Percentiles rank a stretch among this genome's conserved stretches.
phyloP scores from a whole-genome alignment of 2,113 vertebrate genomes.

The Ovis canadensis region DNA sequence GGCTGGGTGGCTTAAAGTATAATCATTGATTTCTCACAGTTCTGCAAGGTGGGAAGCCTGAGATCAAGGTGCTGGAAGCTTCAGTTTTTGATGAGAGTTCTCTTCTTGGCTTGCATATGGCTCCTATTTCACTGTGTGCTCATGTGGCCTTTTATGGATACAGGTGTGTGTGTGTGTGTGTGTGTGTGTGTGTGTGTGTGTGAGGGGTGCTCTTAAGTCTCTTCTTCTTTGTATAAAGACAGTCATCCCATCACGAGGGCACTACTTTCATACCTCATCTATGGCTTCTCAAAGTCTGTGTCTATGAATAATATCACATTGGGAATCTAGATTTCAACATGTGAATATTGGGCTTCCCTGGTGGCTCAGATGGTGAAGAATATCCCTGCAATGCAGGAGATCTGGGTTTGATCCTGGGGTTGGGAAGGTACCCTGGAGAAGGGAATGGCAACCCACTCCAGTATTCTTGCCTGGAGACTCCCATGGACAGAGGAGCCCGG shows the following conservation, averaged over 20 bases:
- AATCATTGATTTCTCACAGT: neutral
- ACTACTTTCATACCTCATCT: neutral
- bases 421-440: neutral
- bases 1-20: neutral
- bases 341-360: neutral
- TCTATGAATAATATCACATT: neutral
- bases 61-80: neutral
- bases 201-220: neutral
- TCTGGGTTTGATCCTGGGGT: neutral
- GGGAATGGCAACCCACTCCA: neutral
- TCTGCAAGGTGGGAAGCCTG: neutral
- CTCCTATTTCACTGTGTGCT: neutral
- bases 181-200: neutral
- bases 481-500: neutral
- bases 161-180: accelerated
- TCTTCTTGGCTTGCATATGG: neutral
- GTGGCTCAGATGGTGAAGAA: neutral
- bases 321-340: neutral
- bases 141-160: neutral
- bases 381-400: neutral
- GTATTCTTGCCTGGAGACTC: neutral
- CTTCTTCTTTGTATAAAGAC: neutral
- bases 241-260: neutral
- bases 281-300: neutral
- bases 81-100: neutral